Base-by-base conservation (phyloP, 2,113 vertebrate species). In the Henicopernis longicauda region DNA sequence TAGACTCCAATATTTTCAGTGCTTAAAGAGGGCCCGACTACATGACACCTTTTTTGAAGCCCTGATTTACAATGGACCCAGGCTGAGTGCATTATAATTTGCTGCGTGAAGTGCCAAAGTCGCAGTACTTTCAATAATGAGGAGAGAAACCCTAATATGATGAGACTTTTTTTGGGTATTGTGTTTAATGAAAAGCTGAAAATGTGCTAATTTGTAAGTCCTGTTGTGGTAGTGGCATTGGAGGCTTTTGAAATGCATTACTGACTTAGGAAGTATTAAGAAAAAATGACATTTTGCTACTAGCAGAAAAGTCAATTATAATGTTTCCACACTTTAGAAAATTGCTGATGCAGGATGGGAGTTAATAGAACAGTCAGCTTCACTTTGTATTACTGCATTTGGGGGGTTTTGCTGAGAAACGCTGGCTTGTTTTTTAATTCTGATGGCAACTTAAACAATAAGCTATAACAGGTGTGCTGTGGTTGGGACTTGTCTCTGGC, bases 11-110 rank as follows among this genome's bases (percentile, higher is more conserved):
- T 94, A 97, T 98, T 93, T 96, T 95, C 80, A 76, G 66, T 88
- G 95, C 97, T 95, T 97, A 95, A 97, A 97, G 96, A 96, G 93
- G 96, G 93, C 92, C 96, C 90, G 19, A 96, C 95, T 95, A 89
- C 50, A 59, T 92, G 94, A 94, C 72, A 74, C 89, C 87, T 55
- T 96, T 98, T 98, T 97, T 92, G 97, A 97, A 98, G 97, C 95
- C 90, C 93, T 58, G 82, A 22, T 89, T 96, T 95, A 98, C 98
- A 98, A 97, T 98, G 97, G 98, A 84, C 88, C 93, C 97, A 97
- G 91, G 98, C 97, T 96, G 98, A 97, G 97, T 26, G 91, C 96
- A 91, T 98, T 98, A 89, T 97, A 97, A 98, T 98, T 98, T 97
- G 97, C 96, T 86, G 72, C 20, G 19, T 52, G 72, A 96, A 97